Evolutionary conservation across 92 coral and sea anemone species (phyloP), one percentile per base, ranked within the genome.

Genomic region (Porites cylindrica): DNA sequence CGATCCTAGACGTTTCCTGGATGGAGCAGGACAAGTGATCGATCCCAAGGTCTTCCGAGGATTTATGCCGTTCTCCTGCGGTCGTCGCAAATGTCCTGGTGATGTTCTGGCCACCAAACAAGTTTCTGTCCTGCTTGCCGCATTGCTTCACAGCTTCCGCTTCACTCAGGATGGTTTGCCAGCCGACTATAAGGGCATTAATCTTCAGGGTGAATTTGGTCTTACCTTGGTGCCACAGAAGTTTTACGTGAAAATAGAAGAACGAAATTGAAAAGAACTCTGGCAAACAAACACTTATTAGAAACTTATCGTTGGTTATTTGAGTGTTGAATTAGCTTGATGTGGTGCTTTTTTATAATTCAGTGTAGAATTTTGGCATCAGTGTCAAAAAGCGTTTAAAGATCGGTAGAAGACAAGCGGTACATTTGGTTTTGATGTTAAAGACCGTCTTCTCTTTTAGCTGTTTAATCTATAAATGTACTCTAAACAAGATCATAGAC

Each of bases 1-100:
- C 66, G 61, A 90, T 11, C 98, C 98, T 11, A 47, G 66, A 29
- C 95, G 98, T 66, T 94, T 94, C 72, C 78, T 94, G 75, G 92
- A 92, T 76, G 91, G 50, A 1, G 70, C 76, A 3, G 92, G 92
- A 7, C 90, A 78, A 67, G 70, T 79, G 74, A 52, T 70, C 62
- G 89, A 90, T 73, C 76, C 85, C 8, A 90, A 79, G 65, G 66
- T 77, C 12, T 13, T 90, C 13, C 85, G 72, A 6, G 85, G 90
- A 1, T 90, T 84, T 77, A 81, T 90, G 12, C 92, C 92, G 62
- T 90, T 90, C 71, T 77, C 85, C 0, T 52, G 9, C 7, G 92
- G 92, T 58, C 92, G 92, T 26, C 92, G 92, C 6, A 70, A 62
- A 71, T 90, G 92, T 65, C 90, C 80, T 20, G 92, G 92, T 11